A percentile compares a stretch with the other conserved stretches of the same genome.
phyloP scores from a whole-genome alignment of 2,113 vertebrate species.

The Caracal caracal region DNA sequence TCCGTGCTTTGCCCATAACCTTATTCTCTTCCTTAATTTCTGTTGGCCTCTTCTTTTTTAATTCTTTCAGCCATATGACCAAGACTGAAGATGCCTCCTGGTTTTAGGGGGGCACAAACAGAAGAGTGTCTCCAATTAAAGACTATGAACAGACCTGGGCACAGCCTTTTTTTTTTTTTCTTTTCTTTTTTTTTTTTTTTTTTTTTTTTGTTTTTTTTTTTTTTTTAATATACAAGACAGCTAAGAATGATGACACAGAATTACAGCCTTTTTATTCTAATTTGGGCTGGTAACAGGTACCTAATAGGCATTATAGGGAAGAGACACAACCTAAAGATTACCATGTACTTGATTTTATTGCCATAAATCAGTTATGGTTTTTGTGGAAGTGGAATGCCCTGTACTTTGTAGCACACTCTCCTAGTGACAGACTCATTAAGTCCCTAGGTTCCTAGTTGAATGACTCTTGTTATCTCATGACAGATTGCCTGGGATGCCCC shows the following conservation, averaged over 20 bases:
- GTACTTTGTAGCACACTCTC: neutral
- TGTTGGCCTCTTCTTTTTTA: neutral
- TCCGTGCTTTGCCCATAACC: neutral
- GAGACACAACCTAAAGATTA: neutral
- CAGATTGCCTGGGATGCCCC: neutral
- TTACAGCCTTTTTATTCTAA: neutral
- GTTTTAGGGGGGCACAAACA: neutral
- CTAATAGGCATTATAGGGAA: neutral
- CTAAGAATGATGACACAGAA: neutral
- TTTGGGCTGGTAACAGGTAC: neutral
- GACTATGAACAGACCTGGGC: neutral
- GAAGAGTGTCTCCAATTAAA: neutral
- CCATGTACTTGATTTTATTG: neutral
- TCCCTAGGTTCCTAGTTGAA: neutral
- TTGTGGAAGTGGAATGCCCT: neutral
- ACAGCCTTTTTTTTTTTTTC: neutral
- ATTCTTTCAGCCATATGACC: neutral
- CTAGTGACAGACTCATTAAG: neutral
- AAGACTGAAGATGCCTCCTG: neutral
- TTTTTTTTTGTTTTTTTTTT: neutral
- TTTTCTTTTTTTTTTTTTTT: neutral
- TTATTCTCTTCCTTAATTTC: neutral
- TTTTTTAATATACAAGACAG: neutral
- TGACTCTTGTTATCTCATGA: neutral
- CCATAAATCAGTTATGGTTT: neutral